Evolutionary conservation across 2,797 vertebrate species (phyloP), one percentile per base, ranked within the genome.

Genomic region (Hyperoplus lanceolatus): DNA sequence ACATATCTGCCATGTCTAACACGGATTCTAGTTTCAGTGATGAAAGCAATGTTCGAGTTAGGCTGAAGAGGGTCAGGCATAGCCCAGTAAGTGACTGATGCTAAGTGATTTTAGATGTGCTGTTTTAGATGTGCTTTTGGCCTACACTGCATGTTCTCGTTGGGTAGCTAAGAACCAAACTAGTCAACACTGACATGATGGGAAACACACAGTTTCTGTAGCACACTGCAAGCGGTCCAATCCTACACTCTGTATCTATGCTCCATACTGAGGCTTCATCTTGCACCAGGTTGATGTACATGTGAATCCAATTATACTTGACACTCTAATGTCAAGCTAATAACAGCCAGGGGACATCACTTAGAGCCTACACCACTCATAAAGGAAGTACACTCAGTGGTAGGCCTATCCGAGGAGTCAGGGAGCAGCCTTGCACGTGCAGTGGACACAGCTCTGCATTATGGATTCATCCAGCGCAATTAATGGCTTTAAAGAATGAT

Each of bases 261-360:
- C 43, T 59, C 43, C 29, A 29, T 55, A 18, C 46, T 38, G 39
- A 48, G 56, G 13, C 62, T 79, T 82, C 53, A 62, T 80, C 61
- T 59, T 84, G 59, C 60, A 79, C 57, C 73, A 18, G 64, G 66
- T 73, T 29, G 36, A 72, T 80, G 61, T 41, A 60, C 64, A 80
- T 48, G 50, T 66, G 69, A 54, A 83, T 49, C 74, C 73, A 84
- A 82, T 76, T 79, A 83, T 66, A 77, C 55, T 81, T 78, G 71
- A 87, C 67, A 62, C 73, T 84, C 64, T 83, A 71, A 81, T 87
- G 69, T 79, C 70, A 79, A 70, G 58, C 75, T 82, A 70, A 85
- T 85, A 65, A 75, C 75, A 84, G 59, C 54, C 80, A 77, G 57
- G 72, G 57, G 80, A 72, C 65, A 78, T 75, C 65, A 85, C 65